Percentiles rank a stretch among this genome's conserved stretches.
phyloP scores from a whole-genome alignment of 2,113 vertebrate genomes.

The Atherinomorus stipes region DNA sequence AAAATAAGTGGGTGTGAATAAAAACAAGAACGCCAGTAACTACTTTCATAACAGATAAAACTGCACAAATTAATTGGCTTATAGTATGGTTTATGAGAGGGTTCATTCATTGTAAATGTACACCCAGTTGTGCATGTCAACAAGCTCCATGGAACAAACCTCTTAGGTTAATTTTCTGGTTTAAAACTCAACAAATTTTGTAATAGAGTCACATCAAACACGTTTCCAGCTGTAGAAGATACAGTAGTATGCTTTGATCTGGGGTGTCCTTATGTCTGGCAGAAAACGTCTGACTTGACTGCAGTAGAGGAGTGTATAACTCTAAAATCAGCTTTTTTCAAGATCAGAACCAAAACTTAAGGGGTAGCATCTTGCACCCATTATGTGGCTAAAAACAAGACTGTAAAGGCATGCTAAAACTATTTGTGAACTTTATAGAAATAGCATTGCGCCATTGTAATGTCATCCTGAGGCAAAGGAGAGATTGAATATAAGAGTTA shows the following conservation, averaged over 20 bases:
- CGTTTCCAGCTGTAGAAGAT: too few relatives aligned
- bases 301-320: neutral
- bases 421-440: neutral
- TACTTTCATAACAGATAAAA: neutral
- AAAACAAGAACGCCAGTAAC: neutral
- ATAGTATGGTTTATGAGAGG: neutral
- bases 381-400: neutral
- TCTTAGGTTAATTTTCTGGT: neutral
- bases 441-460: neutral
- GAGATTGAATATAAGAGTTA: neutral
- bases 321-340: too few relatives aligned
- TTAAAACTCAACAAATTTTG: neutral
- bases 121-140: neutral
- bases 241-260: too few relatives aligned
- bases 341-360: neutral
- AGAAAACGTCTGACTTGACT: neutral
- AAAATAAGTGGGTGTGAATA: neutral
- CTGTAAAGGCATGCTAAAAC: neutral
- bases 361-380: neutral
- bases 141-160: neutral
- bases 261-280: neutral
- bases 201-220: neutral
- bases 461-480: neutral
- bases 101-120: neutral
- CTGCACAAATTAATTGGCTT: neutral